These are phyloP conservation scores for Drosophila leonis DNA, from an alignment of 2,888 invertebrate genomes.

Conservation along the genomic window DNA sequence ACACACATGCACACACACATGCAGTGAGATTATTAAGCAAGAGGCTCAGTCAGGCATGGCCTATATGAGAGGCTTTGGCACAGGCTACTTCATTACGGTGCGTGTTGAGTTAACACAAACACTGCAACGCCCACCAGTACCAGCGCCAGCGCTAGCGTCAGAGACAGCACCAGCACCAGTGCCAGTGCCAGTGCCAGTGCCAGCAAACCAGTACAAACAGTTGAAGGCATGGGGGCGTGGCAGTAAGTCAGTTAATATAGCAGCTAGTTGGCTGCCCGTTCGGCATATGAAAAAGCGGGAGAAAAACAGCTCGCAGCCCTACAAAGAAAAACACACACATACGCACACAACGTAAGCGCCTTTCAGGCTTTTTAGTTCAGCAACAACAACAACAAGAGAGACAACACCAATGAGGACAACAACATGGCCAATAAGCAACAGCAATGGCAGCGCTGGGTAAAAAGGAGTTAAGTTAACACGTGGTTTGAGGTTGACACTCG, in stretches of 20 bases:
- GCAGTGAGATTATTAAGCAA: constrained; percentile 70
- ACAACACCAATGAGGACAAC: constrained; percentile 28
- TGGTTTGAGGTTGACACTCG: constrained; percentile 77
- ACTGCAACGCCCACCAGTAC: constrained; percentile 31
- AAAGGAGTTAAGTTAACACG: constrained; percentile 78
- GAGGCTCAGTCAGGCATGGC: constrained; percentile 75
- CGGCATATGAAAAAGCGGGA: constrained; percentile 50
- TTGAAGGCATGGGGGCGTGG: constrained; percentile 57
- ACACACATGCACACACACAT: constrained; percentile 20
- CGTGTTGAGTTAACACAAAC: constrained; percentile 64
- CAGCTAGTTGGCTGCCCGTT: constrained; percentile 70
- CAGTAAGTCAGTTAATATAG: constrained; percentile 78
- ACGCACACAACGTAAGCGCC: constrained; percentile 67
- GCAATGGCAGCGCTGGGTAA: constrained; percentile 27
- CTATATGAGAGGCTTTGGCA: constrained; percentile 65
- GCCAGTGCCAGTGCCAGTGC: constrained; percentile 10
- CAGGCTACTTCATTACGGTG: constrained; percentile 78
- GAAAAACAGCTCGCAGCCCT: constrained; percentile 62
- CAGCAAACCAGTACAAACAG: constrained; percentile 25
- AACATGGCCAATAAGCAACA: constrained; percentile 53
- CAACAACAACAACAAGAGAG: constrained; percentile 31
- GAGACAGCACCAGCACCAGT: not conserved
- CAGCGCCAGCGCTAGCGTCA: constrained; percentile 2
- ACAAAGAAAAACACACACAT: constrained; percentile 61
- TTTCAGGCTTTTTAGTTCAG: constrained; percentile 77